These are phyloP conservation scores for Oncorhynchus keta DNA, from an alignment of 2,113 vertebrate species.

Conservation along the genomic window DNA sequence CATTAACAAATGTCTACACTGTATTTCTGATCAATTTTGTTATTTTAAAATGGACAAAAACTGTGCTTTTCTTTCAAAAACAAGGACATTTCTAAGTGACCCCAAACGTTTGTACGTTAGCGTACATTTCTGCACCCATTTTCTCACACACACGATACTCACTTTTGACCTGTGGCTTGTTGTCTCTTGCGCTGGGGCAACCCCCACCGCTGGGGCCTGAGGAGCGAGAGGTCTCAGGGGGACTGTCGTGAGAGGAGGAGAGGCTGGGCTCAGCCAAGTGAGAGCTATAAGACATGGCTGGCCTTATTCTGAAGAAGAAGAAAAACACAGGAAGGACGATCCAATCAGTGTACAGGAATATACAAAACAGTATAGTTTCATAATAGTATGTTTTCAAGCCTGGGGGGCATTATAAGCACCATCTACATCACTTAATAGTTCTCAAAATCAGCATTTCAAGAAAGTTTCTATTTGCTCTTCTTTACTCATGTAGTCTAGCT, in stretches of 20 bases:
- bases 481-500: too few species aligned
- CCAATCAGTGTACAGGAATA: not conserved
- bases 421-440: too few species aligned
- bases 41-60: too few species aligned
- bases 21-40: too few species aligned
- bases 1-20: too few species aligned
- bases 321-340: not conserved
- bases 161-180: constrained; percentile 94
- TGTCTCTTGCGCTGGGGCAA: constrained; percentile 72
- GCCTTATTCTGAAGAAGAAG: constrained; percentile 78
- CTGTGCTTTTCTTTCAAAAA: too few species aligned
- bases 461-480: too few species aligned
- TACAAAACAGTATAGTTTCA: too few species aligned
- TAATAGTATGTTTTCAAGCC: too few species aligned
- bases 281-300: constrained; percentile 61
- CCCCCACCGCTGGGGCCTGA: constrained; percentile 67
- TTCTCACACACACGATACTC: constrained; percentile 57
- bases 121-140: not conserved
- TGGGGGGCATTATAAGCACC: too few species aligned
- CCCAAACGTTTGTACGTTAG: not conserved
- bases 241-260: constrained; percentile 55
- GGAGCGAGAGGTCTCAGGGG: constrained; percentile 79
- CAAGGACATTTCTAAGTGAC: too few species aligned
- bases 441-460: too few species aligned
- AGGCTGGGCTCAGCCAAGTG: constrained; percentile 29